phyloP scores from a whole-genome alignment of 1,140 invertebrate species.

The Ylistrum balloti region DNA sequence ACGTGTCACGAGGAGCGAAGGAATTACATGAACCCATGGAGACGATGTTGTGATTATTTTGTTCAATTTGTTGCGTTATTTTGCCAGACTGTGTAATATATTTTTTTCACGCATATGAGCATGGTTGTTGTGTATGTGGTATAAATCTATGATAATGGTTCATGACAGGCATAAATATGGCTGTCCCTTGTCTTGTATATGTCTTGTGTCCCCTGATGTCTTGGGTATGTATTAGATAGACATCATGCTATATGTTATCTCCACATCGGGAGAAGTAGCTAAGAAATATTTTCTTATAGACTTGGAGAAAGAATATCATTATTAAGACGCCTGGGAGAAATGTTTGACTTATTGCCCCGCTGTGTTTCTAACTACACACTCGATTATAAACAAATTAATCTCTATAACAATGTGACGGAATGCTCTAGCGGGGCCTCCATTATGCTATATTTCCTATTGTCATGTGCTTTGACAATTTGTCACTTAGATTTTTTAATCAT shows the following conservation, averaged over 20 bases:
- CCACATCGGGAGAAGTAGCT: neutral
- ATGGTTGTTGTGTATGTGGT: neutral
- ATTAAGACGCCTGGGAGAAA: no score
- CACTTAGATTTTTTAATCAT: neutral
- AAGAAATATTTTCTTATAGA: neutral
- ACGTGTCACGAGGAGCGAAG: neutral
- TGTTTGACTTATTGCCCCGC: no score
- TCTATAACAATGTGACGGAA: neutral
- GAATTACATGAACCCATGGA: neutral
- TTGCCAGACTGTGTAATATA: constrained; percentile 37
- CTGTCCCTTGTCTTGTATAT: neutral
- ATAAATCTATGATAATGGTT: neutral
- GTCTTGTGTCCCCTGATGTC: neutral
- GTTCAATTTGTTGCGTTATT: constrained; percentile 40
- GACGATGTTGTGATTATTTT: constrained; percentile 25
- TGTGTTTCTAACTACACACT: neutral
- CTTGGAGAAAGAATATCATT: neutral
- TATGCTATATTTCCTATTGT: neutral
- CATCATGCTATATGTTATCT: neutral
- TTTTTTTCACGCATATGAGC: constrained; percentile 28
- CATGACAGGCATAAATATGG: neutral
- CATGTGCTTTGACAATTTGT: constrained; percentile 32
- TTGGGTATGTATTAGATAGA: neutral
- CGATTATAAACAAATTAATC: constrained; percentile 15
- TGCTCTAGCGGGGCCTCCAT: neutral